phyloP scores from a whole-genome alignment of 2,113 vertebrate genomes.

The Sitta europaea region DNA sequence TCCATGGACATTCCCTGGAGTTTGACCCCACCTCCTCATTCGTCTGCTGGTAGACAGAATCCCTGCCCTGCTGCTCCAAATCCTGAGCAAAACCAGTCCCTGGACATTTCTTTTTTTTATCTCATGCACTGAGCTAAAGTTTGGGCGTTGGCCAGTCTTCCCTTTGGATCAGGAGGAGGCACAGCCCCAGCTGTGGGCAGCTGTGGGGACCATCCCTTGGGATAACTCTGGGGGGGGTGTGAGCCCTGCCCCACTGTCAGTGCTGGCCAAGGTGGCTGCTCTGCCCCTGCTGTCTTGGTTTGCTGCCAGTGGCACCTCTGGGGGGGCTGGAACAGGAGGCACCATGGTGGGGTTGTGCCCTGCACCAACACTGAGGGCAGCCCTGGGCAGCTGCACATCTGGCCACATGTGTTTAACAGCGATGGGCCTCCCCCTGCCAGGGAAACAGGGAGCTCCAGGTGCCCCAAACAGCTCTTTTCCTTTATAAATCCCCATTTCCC shows the following conservation, averaged over 20 bases:
- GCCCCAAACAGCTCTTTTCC: background rate
- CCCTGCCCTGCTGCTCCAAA: background rate
- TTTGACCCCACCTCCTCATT: background rate
- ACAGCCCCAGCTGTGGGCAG: background rate
- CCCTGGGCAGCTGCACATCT: background rate
- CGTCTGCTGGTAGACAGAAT: background rate
- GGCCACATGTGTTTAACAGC: background rate
- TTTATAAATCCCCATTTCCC: background rate
- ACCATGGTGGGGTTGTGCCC: accelerated
- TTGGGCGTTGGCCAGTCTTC: background rate
- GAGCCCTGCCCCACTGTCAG: accelerated
- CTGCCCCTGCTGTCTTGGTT: background rate
- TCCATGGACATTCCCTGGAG: background rate
- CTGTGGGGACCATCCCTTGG: background rate
- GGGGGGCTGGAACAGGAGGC: background rate
- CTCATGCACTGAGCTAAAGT: background rate
- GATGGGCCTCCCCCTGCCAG: background rate
- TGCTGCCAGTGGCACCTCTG: background rate
- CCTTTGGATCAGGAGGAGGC: background rate
- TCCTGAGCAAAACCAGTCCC: background rate
- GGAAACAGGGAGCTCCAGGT: background rate
- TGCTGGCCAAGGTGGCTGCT: background rate
- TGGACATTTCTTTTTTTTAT: background rate
- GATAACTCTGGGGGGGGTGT: accelerated
- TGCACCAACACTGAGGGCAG: background rate